Conservation (phyloP, 2,888 invertebrate genomes). For the Callosobruchus maculatus region DNA sequence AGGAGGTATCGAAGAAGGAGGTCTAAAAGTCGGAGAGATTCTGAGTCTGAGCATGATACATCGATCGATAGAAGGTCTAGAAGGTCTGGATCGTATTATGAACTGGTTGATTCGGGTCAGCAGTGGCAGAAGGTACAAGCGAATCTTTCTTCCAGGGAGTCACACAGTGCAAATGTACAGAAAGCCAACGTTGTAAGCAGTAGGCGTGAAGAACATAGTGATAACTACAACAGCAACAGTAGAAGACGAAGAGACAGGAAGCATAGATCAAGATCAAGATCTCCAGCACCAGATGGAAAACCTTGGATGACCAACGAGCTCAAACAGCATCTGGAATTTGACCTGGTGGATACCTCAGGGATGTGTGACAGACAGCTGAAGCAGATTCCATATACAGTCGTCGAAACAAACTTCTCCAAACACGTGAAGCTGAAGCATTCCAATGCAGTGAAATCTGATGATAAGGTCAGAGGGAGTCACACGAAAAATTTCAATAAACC, state of each 20-base stretch:
- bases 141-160: slow-evolving; percentile 47
- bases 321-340: slow-evolving; percentile 83
- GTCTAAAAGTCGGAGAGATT: slow-evolving; percentile 71
- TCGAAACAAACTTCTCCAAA: slow-evolving; percentile 67
- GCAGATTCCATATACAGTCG: slow-evolving; percentile 85
- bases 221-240: slow-evolving; percentile 16
- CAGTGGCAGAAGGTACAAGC: slow-evolving; percentile 86
- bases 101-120: slow-evolving; percentile 81
- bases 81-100: slow-evolving; percentile 49
- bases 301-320: slow-evolving; percentile 69
- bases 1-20: slow-evolving; percentile 72
- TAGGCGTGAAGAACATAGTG: slow-evolving; percentile 19
- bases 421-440: slow-evolving; percentile 54
- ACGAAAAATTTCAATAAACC: no score
- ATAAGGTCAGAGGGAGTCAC: slow-evolving; percentile 14
- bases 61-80: slow-evolving; percentile 22
- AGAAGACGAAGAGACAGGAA: slow-evolving; percentile 32
- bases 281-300: slow-evolving; percentile 69
- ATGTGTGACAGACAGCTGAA: slow-evolving; percentile 84
- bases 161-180: slow-evolving; percentile 55
- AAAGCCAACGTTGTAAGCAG: slow-evolving; percentile 65
- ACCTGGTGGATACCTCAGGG: slow-evolving; percentile 81
- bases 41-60: slow-evolving; percentile 64
- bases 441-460: slow-evolving; percentile 21
- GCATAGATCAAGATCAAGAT: slow-evolving; percentile 54